These are phyloP conservation scores for Drosophila mojavensis DNA, from an alignment of 1,140 invertebrate genomes.

Conservation along the genomic window DNA sequence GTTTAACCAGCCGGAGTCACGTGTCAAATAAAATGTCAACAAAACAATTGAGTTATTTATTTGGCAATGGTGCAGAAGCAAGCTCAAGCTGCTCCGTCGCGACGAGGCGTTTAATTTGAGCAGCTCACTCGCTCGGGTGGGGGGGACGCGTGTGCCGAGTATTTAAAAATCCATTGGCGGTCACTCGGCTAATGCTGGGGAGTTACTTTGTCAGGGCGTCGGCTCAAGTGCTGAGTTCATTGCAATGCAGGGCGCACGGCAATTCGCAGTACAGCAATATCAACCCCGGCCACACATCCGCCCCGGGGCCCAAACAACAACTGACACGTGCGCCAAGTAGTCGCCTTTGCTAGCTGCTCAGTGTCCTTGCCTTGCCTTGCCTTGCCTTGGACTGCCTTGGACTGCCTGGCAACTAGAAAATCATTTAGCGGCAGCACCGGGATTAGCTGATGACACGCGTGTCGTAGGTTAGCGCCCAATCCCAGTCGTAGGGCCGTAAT, in stretches of 20 bases:
- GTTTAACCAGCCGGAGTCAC: conserved; percentile 81
- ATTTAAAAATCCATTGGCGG: conserved; percentile 82
- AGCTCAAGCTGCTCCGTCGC: conserved; percentile 30
- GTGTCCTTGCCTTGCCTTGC: conserved; percentile 44
- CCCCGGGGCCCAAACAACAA: conserved; percentile 41
- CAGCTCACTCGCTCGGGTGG: conserved; percentile 5
- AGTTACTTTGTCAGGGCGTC: conserved; percentile 73
- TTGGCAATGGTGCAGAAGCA: conserved; percentile 54
- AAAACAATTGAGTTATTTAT: conserved; percentile 83
- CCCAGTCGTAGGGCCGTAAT: conserved; percentile 40
- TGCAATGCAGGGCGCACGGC: conserved; percentile 65
- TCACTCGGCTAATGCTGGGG: conserved; percentile 69
- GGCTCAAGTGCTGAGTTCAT: conserved; percentile 78
- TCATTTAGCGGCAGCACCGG: conserved; percentile 71
- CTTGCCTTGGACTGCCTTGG: conserved; percentile 14
- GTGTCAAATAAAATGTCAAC: conserved; percentile 82
- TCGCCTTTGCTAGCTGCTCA: neutral
- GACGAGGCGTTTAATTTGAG: conserved; percentile 69
- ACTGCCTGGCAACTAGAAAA: conserved; percentile 70
- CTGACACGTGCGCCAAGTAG: conserved; percentile 64
- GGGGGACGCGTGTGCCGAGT: conserved; percentile 62
- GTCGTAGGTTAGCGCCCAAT: conserved; percentile 61
- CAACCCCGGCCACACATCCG: conserved; percentile 10
- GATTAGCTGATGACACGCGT: conserved; percentile 81
- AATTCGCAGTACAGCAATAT: conserved; percentile 26